Evolutionary conservation across 1,140 invertebrate species (phyloP), one percentile per base, ranked within the genome.

Genomic region (Drosophila serrata): DNA sequence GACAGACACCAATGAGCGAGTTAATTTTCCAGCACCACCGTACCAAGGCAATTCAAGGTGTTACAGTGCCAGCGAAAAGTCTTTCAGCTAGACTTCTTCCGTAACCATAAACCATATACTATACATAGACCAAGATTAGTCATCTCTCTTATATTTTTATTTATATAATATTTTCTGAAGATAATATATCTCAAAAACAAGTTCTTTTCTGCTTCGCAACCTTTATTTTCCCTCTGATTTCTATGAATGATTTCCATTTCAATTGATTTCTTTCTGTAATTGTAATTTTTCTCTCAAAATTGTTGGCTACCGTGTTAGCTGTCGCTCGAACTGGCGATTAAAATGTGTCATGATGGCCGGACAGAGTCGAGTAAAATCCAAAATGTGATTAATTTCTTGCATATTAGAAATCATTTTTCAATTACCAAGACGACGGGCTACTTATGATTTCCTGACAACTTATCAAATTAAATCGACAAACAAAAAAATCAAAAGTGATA

Each of bases 351-450:
- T 53, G 72, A 69, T 55, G 33, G 29, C 49, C 27, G 68, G 68
- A 43, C 27, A 56, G 15, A 65, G 67, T 24, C 63, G 15, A 65
- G 67, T 24, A 74, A 90, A 88, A 90, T 87, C 84, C 84, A 90
- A 90, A 90, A 90, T 90, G 86, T 90, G 86, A 90, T 90, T 90
- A 90, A 90, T 90, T 90, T 90, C 81, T 90, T 90, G 86, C 86
- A 90, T 90, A 90, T 90, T 90, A 90, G 86, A 90, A 86, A 90
- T 90, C 87, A 90, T 90, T 90, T 90, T 90, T 90, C 86, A 90
- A 90, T 90, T 90, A 90, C 86, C 74, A 79, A 85, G 63, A 79
- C 86, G 85, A 82, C 64, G 72, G 81, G 72, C 79, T 85, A 84
- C 81, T 84, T 86, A 86, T 49, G 81, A 79, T 85, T 81, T 79